Conservation (phyloP, 2,888 invertebrate genomes). For the Agrochola lychnidis region DNA sequence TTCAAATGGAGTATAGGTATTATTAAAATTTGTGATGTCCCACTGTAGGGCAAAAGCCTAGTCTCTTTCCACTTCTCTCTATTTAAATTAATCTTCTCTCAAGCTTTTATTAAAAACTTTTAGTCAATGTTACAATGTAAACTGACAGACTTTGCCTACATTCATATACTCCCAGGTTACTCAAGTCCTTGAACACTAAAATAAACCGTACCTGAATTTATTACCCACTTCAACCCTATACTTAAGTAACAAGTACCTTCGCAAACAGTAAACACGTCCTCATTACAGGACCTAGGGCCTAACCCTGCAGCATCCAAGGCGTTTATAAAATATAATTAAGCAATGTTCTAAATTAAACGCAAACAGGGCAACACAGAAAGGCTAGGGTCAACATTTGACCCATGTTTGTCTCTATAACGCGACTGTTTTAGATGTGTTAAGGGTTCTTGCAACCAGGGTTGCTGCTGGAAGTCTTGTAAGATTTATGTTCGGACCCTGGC, state of each 20-base stretch:
- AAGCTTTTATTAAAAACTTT: not conserved
- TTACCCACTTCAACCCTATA: conserved; percentile 11
- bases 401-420: conserved; percentile 46
- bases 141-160: not conserved
- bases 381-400: conserved; percentile 68
- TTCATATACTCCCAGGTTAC: conserved; percentile 1
- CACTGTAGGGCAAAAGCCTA: no score
- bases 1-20: no score
- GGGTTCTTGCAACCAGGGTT: conserved; percentile 75
- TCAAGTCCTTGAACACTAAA: conserved; percentile 15
- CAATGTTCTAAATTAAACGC: conserved; percentile 66
- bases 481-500: conserved; percentile 84
- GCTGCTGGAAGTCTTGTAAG: conserved; percentile 75
- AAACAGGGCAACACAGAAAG: conserved; percentile 45
- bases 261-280: conserved; percentile 28
- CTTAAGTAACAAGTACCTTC: not conserved
- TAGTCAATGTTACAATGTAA: not conserved
- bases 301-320: not conserved
- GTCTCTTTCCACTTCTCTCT: no score
- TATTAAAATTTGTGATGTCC: no score
- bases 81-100: no score
- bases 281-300: conserved; percentile 4
- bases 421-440: conserved; percentile 79
- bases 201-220: conserved; percentile 23
- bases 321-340: conserved; percentile 61